Evolutionary conservation across 1,140 invertebrate species (phyloP).

Genomic region (Papilio polytes): DNA sequence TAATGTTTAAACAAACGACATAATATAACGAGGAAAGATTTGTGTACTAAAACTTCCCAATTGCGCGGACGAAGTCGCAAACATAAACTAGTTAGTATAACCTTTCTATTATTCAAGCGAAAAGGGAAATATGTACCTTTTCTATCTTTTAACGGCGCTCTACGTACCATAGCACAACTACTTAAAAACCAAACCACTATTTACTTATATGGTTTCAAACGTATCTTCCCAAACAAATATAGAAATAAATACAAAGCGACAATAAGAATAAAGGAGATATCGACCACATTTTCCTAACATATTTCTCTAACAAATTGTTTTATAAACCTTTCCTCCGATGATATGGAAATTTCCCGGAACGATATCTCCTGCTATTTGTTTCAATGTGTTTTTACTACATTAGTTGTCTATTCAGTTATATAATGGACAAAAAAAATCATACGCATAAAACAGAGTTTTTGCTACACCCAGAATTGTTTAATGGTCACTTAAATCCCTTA

Average conservation of each 20-base stretch:
- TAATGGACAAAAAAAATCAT: not conserved
- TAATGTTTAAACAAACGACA: too few relatives aligned
- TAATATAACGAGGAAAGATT: too few relatives aligned
- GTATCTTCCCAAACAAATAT: not conserved
- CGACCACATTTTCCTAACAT: conserved; percentile 12
- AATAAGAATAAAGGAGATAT: conserved; percentile 11
- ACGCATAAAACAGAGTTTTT: too few relatives aligned
- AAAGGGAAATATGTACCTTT: too few relatives aligned
- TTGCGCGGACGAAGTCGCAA: too few relatives aligned
- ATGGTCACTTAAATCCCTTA: too few relatives aligned
- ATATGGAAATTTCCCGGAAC: conserved; percentile 16
- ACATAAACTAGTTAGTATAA: too few relatives aligned
- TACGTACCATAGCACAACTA: not conserved
- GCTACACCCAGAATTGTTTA: too few relatives aligned
- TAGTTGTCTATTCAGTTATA: not conserved
- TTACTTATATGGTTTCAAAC: not conserved
- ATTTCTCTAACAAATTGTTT: conserved; percentile 26
- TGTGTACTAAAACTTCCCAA: too few relatives aligned
- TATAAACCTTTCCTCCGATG: conserved; percentile 14
- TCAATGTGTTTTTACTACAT: not conserved
- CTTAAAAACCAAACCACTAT: not conserved
- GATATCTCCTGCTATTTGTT: not conserved
- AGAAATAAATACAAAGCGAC: not conserved
- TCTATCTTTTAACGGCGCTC: too few relatives aligned
- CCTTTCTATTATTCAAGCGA: too few relatives aligned